Conservation (phyloP, 2,888 invertebrate genomes). For the Cerastis leucographa region DNA sequence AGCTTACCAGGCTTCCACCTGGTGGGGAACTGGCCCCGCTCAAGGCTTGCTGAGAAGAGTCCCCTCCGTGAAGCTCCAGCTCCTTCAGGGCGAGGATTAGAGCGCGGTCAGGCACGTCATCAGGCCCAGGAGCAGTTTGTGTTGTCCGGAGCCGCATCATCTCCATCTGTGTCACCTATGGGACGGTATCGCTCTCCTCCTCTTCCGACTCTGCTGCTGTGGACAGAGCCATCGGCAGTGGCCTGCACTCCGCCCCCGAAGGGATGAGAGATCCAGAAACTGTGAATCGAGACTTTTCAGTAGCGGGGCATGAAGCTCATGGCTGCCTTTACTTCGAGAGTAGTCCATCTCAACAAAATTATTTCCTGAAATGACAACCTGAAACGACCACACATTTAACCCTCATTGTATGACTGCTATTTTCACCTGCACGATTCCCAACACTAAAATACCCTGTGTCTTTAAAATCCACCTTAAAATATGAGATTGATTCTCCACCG, state of each 20-base stretch:
- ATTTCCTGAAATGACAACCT: background rate
- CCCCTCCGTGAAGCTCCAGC: background rate
- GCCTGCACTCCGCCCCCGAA: background rate
- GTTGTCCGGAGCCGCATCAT: background rate
- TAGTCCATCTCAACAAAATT: background rate
- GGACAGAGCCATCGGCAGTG: background rate
- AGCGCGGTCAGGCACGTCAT: conserved; percentile 67
- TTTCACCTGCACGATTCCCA: background rate
- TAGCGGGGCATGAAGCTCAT: background rate
- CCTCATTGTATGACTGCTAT: background rate
- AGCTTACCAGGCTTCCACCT: background rate
- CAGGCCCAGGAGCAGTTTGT: too few species aligned
- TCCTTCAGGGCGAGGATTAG: background rate
- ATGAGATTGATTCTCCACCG: conserved; percentile 4
- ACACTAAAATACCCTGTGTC: background rate
- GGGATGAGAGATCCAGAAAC: background rate
- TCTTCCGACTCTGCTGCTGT: background rate
- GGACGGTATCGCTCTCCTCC: background rate
- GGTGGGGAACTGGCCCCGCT: background rate
- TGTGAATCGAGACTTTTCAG: background rate
- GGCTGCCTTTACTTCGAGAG: background rate
- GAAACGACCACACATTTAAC: background rate
- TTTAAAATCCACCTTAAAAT: background rate
- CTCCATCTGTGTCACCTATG: background rate
- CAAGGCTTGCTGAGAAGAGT: background rate